Base-by-base conservation (phyloP, 2,797 vertebrate species). In the Lagocephalus sceleratus region DNA sequence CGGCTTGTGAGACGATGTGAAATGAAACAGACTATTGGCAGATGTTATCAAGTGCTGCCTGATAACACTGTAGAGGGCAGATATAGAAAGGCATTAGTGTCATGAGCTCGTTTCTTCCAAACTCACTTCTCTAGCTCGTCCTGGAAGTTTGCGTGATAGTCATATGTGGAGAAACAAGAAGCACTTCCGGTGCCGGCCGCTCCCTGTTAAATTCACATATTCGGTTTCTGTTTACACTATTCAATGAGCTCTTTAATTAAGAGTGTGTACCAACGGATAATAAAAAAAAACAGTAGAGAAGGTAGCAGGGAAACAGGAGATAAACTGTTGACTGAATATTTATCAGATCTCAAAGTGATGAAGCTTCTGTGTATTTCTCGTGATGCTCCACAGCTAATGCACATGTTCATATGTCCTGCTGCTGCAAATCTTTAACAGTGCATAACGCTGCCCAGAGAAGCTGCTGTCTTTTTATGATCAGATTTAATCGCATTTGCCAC, bases 221-320 rank as follows among this genome's bases (percentile, higher is more conserved):
- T 73, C 39, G 23, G 63, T 64, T 41, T 43, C 62, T 55, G 59
- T 69, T 78, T 63, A 74, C 71, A 75, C 73, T 74, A 80, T 82
- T 87, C 83, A 84, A 86, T 39, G 77, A 75, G 81, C 82, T 69
- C 69, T 60, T 56, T 63, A 54, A 51, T 86, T 76, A 75, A 74
- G 62, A 21, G 53, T 61, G 41, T 22, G 66, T 35, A 66, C 60
- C 60, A 57, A 62, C 46, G 68, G 59, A 64, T 66, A 16, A 15
- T 44, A 23, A 26, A 22, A 17, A 10, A 11, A 10, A 1, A n/a
- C n/a, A n/a, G n/a, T 12, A 22, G 21, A 11, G 22, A 42, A 54
- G 44, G 5, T 51, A 56, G 43, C 19, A 62, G 52, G 35, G 20
- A 40, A 47, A 47, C 45, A 35, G 20, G 22, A 20, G 44, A 45